Evolutionary conservation across 2,113 vertebrate genomes (phyloP).

Genomic region (Paratilapia polleni): DNA sequence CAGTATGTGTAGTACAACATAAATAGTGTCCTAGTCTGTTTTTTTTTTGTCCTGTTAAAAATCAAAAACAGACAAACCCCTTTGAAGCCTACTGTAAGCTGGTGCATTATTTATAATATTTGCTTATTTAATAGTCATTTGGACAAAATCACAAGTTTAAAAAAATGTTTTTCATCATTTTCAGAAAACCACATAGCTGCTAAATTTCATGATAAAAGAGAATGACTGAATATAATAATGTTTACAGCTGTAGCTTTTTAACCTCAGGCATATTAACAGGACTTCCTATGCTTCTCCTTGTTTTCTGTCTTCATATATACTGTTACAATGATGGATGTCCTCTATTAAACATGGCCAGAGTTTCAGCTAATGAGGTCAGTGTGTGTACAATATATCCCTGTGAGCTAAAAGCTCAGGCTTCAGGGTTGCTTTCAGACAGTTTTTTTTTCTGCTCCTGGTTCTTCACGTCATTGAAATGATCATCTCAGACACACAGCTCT

Average conservation of each 20-base stretch:
- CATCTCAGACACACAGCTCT: neutral
- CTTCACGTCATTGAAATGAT: neutral
- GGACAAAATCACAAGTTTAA: neutral
- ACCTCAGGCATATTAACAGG: too few relatives aligned
- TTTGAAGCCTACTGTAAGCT: neutral
- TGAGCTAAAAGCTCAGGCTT: too few relatives aligned
- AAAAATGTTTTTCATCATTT: neutral
- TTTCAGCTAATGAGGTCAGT: too few relatives aligned
- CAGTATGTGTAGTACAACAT: neutral
- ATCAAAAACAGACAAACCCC: neutral
- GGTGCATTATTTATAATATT: neutral
- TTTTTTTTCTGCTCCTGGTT: too few relatives aligned
- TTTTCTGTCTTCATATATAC: too few relatives aligned
- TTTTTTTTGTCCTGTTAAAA: neutral
- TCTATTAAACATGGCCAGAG: too few relatives aligned
- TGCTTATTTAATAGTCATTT: neutral
- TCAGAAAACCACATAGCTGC: neutral
- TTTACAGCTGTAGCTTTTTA: too few relatives aligned
- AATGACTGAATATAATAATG: neutral
- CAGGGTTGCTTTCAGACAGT: too few relatives aligned
- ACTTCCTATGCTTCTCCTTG: too few relatives aligned
- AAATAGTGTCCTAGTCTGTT: neutral
- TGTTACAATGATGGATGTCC: too few relatives aligned
- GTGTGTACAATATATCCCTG: too few relatives aligned
- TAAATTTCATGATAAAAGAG: neutral